Conservation (phyloP, 2,113 vertebrate species). For the Mobula hypostoma region DNA sequence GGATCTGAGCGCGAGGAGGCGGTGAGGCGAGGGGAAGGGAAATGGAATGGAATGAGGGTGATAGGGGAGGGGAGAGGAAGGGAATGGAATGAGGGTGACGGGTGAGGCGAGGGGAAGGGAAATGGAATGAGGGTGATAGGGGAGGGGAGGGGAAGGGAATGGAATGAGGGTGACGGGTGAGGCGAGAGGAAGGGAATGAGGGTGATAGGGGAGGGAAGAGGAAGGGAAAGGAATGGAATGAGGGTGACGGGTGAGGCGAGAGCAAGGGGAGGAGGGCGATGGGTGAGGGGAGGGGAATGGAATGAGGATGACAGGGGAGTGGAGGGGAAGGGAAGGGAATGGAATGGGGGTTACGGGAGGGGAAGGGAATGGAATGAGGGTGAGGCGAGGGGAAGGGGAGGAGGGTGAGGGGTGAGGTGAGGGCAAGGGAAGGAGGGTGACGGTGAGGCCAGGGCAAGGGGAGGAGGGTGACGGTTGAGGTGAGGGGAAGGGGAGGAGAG, state of each 20-base stretch:
- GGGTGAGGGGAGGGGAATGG: not conserved
- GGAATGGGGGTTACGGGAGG: not conserved
- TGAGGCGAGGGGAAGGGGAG: not conserved
- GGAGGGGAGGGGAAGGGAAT: not conserved
- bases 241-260: not conserved
- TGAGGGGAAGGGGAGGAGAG: too few relatives aligned
- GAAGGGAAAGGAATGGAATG: too few relatives aligned
- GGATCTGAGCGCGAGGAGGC: too few relatives aligned
- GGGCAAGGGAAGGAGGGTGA: not conserved
- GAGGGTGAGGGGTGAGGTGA: too few relatives aligned
- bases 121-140: not conserved
- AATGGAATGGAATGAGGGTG: not conserved
- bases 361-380: not conserved
- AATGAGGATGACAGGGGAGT: not conserved
- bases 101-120: not conserved
- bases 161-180: not conserved
- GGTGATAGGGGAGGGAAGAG: not conserved
- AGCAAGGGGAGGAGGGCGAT: not conserved
- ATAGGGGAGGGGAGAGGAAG: too few relatives aligned
- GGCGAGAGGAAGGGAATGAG: not conserved
- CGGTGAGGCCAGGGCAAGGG: not conserved
- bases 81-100: too few relatives aligned
- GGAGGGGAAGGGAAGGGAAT: not conserved
- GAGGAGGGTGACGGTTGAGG: not conserved
- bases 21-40: not conserved